phyloP scores from a whole-genome alignment of 2,113 vertebrate species.

The Paradisaea rubra region DNA sequence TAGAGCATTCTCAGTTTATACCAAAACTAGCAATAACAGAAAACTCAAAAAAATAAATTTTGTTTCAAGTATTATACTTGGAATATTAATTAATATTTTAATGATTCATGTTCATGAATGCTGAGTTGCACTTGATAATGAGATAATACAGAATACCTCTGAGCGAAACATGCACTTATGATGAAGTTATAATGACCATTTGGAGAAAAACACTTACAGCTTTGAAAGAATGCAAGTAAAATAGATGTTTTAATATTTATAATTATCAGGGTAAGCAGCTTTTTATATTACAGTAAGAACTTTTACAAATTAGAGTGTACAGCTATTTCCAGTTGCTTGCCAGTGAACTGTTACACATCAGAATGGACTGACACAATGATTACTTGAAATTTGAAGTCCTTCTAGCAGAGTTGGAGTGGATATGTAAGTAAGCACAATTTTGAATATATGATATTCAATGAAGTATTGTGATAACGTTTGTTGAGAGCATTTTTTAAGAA shows the following conservation, averaged over 20 bases:
- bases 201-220: neutral
- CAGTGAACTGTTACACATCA: neutral
- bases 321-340: neutral
- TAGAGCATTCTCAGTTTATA: neutral
- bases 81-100: neutral
- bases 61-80: neutral
- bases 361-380: neutral
- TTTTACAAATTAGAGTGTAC: neutral
- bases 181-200: neutral
- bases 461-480: neutral
- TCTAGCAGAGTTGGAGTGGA: neutral
- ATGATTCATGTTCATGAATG: neutral
- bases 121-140: neutral
- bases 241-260: constrained; percentile 12
- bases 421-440: neutral
- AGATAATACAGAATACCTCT: neutral
- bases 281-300: constrained; percentile 27
- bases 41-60: neutral
- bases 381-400: neutral
- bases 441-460: neutral
- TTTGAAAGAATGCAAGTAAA: neutral
- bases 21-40: neutral
- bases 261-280: neutral
- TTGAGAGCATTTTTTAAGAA: neutral
- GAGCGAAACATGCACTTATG: neutral